Percentiles rank a stretch among this genome's conserved stretches.
Evolutionary conservation across 1,140 invertebrate genomes (phyloP).

Genomic region (Papilio machaon): DNA sequence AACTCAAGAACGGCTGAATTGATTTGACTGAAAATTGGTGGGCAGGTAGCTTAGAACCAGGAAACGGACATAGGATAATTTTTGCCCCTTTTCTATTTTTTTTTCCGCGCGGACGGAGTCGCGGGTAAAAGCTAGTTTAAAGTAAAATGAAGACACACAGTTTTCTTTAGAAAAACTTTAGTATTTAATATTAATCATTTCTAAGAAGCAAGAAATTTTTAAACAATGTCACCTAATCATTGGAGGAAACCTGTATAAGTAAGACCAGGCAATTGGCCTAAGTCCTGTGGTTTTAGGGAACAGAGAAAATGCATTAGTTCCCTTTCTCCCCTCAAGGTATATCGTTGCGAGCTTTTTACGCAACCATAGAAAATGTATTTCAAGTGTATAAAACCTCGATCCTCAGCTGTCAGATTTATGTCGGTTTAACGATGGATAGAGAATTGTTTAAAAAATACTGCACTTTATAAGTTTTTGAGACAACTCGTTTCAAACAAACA

Average conservation of each 20-base stretch:
- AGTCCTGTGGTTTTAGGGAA: not conserved
- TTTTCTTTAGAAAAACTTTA: no score
- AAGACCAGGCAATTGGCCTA: not conserved
- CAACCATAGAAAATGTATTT: not conserved
- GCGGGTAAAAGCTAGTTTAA: no score
- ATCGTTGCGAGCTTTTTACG: not conserved
- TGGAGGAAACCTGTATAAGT: not conserved
- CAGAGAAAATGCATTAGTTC: constrained; percentile 7
- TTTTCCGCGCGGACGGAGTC: no score
- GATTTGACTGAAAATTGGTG: no score
- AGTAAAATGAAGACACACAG: no score
- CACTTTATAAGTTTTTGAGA: not conserved
- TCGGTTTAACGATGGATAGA: not conserved
- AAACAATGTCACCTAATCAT: not conserved
- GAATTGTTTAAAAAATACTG: not conserved
- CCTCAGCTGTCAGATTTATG: not conserved
- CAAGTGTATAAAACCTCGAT: not conserved
- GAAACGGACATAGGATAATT: no score
- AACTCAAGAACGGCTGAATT: no score
- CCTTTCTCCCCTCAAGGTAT: not conserved
- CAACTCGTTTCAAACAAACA: not conserved
- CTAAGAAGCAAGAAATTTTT: not conserved
- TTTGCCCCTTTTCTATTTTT: no score
- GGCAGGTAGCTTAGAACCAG: no score
- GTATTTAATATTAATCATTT: not conserved